These are phyloP conservation scores for Mayetiola destructor DNA, from an alignment of 2,888 invertebrate genomes.

Conservation along the genomic window DNA sequence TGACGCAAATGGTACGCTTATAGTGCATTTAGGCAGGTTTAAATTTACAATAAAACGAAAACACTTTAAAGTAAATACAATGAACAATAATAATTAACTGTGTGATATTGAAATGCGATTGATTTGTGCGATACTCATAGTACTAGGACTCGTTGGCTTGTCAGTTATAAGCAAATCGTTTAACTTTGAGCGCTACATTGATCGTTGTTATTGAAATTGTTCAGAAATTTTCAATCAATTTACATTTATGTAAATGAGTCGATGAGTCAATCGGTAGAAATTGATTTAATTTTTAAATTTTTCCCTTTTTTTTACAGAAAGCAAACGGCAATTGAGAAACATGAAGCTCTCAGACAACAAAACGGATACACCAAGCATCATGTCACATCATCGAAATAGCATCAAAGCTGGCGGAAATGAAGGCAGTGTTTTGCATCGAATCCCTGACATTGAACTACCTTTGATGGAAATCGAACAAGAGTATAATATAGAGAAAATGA, in stretches of 20 bases:
- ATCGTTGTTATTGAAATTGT: neutral
- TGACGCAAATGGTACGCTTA: conserved; percentile 2
- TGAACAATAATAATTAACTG: conserved; percentile 1
- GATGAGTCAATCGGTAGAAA: neutral
- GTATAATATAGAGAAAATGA: conserved; percentile 47
- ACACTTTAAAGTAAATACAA: neutral
- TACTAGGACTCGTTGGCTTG: neutral
- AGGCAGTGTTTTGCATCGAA: conserved; percentile 37
- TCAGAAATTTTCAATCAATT: neutral
- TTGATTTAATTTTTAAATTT: neutral
- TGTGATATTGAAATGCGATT: conserved; percentile 2
- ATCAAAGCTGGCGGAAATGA: conserved; percentile 21
- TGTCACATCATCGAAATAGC: conserved; percentile 2
- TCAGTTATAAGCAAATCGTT: neutral
- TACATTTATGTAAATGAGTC: neutral
- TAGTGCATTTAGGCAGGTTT: neutral
- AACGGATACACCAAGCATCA: conserved; percentile 14
- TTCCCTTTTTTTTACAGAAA: neutral
- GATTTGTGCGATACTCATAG: neutral
- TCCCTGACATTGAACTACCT: conserved; percentile 40
- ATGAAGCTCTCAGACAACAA: conserved; percentile 21
- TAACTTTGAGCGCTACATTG: neutral
- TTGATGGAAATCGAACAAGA: conserved; percentile 41
- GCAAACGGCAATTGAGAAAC: conserved; percentile 19
- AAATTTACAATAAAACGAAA: neutral